These are phyloP conservation scores for Ormyrus pomaceus DNA, from an alignment of 2,888 invertebrate genomes.

Conservation along the genomic window DNA sequence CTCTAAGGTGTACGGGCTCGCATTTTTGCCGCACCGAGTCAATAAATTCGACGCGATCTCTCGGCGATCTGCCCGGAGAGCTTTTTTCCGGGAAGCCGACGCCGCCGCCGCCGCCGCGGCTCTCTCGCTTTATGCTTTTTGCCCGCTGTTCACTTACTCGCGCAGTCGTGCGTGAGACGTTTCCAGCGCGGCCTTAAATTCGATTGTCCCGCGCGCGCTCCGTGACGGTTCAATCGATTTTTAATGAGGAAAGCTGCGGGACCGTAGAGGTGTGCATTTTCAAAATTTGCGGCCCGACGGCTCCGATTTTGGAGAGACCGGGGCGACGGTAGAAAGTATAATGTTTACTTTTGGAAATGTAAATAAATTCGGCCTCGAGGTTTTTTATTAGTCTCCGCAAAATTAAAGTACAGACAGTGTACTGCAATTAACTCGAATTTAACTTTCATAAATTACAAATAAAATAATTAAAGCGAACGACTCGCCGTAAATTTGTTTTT, in stretches of 20 bases:
- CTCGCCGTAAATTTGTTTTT: too few relatives aligned
- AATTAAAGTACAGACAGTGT: too few relatives aligned
- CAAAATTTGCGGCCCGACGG: too few relatives aligned
- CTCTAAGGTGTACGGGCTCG: not conserved
- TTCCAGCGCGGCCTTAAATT: not conserved
- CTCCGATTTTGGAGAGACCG: too few relatives aligned
- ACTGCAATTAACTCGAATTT: too few relatives aligned
- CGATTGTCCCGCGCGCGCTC: not conserved
- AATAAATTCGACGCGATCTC: slow-evolving; percentile 38
- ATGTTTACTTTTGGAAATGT: too few relatives aligned
- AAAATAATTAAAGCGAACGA: too few relatives aligned
- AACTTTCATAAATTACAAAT: too few relatives aligned
- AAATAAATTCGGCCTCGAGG: too few relatives aligned
- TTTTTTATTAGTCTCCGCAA: too few relatives aligned
- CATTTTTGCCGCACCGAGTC: slow-evolving; percentile 33
- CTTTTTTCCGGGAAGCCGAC: slow-evolving; percentile 13
- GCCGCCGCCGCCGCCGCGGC: not conserved
- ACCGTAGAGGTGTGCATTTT: too few relatives aligned
- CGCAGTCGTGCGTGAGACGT: not conserved
- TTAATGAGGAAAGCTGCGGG: not conserved
- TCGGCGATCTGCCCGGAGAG: not conserved
- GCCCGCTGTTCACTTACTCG: slow-evolving; percentile 1
- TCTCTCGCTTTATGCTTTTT: not conserved
- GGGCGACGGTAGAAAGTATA: too few relatives aligned
- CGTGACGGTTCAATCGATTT: not conserved